Base-by-base conservation (phyloP, 2,888 invertebrate genomes). In the Xanthia togata region DNA sequence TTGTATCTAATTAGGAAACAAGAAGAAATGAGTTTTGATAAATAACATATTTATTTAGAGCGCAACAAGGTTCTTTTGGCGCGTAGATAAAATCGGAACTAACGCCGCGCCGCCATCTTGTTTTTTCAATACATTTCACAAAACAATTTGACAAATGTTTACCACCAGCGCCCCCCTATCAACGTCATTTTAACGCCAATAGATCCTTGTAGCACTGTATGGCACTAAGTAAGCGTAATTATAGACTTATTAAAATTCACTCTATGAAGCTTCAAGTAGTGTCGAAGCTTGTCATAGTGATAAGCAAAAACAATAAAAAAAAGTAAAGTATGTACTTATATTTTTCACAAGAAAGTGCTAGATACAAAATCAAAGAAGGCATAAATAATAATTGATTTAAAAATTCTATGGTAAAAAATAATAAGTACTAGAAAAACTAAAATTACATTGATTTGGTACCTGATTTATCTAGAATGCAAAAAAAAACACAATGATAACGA, bases 1-100 rank as follows among this genome's bases (percentile, higher is more conserved):
- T 78, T 98, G 98, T 64, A 99, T 98, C 97, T 97, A 79, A 38
- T 50, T 83, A 23, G 65, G 44, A 12, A 69, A 31, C 53, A 0
- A 71, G 0, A 26, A 41, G 9, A 53, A 44, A 65, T 31, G 0
- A 14, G 31, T 47, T 63, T 11, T 68, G 3, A 5, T n/a, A 41
- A 0, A 26, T 26, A 50, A 1, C 44, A 26, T 59, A 65, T 3
- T 53, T 65, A 38, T 35, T 35, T 35, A 35, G 60, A 60, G 60
- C 11, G 20, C 35, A 35, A 35, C 20, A 12, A 35, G 35, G 60
- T 31, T 60, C 5, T 35, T 60, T 60, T 35, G 35, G 20, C 60
- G 35, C 20, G 60, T 35, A 35, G 20, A 2, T 2, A 26, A 17
- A 57, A 57, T 57, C 2, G 2, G 6, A 26, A 26, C 26, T 57